These are phyloP conservation scores for Lampropteryx suffumata DNA, from an alignment of 2,888 invertebrate genomes.

Conservation along the genomic window DNA sequence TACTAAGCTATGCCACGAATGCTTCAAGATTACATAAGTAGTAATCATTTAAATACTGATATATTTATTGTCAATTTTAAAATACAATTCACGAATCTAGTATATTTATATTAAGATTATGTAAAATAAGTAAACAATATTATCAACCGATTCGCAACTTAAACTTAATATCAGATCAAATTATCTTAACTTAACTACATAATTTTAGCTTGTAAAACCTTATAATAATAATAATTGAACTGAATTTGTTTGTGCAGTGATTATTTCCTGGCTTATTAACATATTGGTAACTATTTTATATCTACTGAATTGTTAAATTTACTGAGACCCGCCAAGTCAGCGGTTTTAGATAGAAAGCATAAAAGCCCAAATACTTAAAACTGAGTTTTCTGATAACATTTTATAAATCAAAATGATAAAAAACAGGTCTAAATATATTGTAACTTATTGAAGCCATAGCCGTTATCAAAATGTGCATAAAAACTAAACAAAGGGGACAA, in stretches of 20 bases:
- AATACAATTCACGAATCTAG: slow-evolving; percentile 59
- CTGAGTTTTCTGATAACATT: slow-evolving; percentile 20
- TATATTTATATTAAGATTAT: slow-evolving; percentile 47
- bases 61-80: slow-evolving; percentile 78
- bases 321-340: slow-evolving; percentile 13
- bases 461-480: slow-evolving; percentile 5
- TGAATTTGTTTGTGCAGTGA: slow-evolving; percentile 60
- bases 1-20: too few species aligned
- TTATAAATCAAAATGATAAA: slow-evolving; percentile 3
- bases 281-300: slow-evolving; percentile 53
- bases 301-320: slow-evolving; percentile 22
- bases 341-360: not conserved
- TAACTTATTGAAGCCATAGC: not conserved
- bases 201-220: slow-evolving; percentile 39
- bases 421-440: not conserved
- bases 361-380: slow-evolving; percentile 3
- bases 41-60: slow-evolving; percentile 78
- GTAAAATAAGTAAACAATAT: slow-evolving; percentile 37
- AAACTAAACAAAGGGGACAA: too few species aligned
- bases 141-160: slow-evolving; percentile 38
- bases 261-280: slow-evolving; percentile 41
- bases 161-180: slow-evolving; percentile 53
- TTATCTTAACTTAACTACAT: slow-evolving; percentile 43
- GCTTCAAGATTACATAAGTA: slow-evolving; percentile 24
- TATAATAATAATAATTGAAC: slow-evolving; percentile 49